These are phyloP conservation scores for Epinephelus malabaricus DNA, from an alignment of 2,797 vertebrate genomes.

Conservation along the genomic window DNA sequence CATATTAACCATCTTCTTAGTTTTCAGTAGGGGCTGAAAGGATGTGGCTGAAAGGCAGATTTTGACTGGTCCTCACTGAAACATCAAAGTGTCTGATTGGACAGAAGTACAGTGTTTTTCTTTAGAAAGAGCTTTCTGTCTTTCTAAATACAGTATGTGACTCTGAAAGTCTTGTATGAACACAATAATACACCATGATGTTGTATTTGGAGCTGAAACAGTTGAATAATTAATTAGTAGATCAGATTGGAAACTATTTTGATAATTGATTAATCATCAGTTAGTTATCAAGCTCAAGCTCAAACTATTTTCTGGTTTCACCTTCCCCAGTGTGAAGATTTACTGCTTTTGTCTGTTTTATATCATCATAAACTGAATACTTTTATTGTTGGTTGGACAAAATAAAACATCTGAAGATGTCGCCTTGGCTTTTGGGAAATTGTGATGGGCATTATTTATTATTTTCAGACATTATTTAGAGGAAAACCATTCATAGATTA, in stretches of 20 bases:
- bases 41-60: background rate
- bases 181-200: background rate
- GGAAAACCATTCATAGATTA: background rate
- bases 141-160: background rate
- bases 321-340: background rate
- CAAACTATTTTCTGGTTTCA: background rate
- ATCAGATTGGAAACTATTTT: background rate
- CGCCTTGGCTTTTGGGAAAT: background rate
- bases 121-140: background rate
- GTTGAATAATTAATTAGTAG: background rate
- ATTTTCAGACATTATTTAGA: no score
- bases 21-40: background rate
- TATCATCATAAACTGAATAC: background rate
- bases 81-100: constrained; percentile 1
- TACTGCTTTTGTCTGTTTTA: background rate
- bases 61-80: constrained; percentile 7
- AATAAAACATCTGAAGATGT: background rate
- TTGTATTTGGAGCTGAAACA: background rate
- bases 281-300: background rate
- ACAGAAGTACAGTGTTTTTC: background rate
- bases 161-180: background rate
- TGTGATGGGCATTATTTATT: background rate
- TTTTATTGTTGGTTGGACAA: background rate
- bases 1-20: background rate
- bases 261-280: background rate